phyloP scores from a whole-genome alignment of 2,113 vertebrate species.

The Gila orcuttii region DNA sequence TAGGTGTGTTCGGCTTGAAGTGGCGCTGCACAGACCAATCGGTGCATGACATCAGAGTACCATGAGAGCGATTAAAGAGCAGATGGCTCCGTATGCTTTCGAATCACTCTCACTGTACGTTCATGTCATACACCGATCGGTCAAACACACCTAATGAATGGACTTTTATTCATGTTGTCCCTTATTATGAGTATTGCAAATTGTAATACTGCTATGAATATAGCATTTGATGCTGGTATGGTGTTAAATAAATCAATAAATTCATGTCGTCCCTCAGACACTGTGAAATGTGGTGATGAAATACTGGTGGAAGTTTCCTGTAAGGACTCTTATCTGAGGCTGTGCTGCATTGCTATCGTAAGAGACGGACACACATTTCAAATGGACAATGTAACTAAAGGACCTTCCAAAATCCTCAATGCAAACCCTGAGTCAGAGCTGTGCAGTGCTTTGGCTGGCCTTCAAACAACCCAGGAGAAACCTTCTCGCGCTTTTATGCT shows the following conservation, averaged over 20 bases:
- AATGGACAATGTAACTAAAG: slow-evolving; percentile 49
- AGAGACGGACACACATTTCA: slow-evolving; percentile 64
- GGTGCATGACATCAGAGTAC: no score
- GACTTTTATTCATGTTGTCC: neutral
- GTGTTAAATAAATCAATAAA: neutral
- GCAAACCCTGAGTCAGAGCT: slow-evolving; percentile 85
- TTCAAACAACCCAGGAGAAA: slow-evolving; percentile 80
- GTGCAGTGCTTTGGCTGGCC: slow-evolving; percentile 87
- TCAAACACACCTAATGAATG: neutral
- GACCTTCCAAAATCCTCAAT: slow-evolving; percentile 1
- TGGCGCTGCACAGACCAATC: no score
- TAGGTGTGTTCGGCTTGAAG: no score
- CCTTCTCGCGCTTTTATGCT: slow-evolving; percentile 75
- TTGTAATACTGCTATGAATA: no score
- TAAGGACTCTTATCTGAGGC: slow-evolving; percentile 87
- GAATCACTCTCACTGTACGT: no score
- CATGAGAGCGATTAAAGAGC: no score
- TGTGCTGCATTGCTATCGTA: slow-evolving; percentile 79
- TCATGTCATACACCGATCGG: no score
- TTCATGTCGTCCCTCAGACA: slow-evolving; percentile 18
- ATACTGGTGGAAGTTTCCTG: slow-evolving; percentile 89
- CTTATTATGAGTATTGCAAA: neutral
- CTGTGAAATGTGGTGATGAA: slow-evolving; percentile 79
- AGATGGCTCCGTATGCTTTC: no score
- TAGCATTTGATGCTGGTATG: no score